These are phyloP conservation scores for Drosophila melanosoma DNA, from an alignment of 2,888 invertebrate species.

Conservation along the genomic window DNA sequence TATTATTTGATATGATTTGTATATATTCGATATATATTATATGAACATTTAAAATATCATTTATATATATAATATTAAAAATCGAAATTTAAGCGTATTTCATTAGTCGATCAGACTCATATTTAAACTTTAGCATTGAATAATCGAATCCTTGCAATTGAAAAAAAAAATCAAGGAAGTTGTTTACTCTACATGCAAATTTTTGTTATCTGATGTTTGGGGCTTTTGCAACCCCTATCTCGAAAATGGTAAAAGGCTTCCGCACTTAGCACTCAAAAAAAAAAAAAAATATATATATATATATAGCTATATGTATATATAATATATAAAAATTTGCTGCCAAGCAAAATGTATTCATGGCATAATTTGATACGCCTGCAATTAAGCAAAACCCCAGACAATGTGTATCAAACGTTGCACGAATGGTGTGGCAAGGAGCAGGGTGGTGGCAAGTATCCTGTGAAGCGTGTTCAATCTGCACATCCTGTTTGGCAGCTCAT, in stretches of 20 bases:
- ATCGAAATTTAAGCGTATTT: background rate
- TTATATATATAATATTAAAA: background rate
- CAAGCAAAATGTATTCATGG: constrained; percentile 28
- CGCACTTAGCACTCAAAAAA: constrained; percentile 14
- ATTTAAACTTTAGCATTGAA: background rate
- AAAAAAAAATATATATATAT: background rate
- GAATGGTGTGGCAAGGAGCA: background rate
- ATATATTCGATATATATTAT: background rate
- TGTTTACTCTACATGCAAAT: constrained; percentile 42
- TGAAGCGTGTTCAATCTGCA: constrained; percentile 66
- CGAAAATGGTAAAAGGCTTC: constrained; percentile 24
- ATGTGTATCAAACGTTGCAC: constrained; percentile 12
- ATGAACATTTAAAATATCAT: background rate
- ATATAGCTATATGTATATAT: too few relatives aligned
- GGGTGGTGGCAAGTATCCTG: constrained; percentile 21
- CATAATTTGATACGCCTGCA: constrained; percentile 66
- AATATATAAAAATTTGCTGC: constrained; percentile 12
- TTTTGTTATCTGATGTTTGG: background rate
- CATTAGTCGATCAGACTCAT: background rate
- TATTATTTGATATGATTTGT: background rate
- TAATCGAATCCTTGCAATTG: constrained; percentile 17
- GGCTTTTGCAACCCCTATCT: constrained; percentile 48
- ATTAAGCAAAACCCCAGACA: constrained; percentile 42
- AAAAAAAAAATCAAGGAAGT: constrained; percentile 28
- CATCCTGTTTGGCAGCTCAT: constrained; percentile 61